These are phyloP conservation scores for Eurosta solidaginis DNA, from an alignment of 1,140 invertebrate species.

Conservation along the genomic window DNA sequence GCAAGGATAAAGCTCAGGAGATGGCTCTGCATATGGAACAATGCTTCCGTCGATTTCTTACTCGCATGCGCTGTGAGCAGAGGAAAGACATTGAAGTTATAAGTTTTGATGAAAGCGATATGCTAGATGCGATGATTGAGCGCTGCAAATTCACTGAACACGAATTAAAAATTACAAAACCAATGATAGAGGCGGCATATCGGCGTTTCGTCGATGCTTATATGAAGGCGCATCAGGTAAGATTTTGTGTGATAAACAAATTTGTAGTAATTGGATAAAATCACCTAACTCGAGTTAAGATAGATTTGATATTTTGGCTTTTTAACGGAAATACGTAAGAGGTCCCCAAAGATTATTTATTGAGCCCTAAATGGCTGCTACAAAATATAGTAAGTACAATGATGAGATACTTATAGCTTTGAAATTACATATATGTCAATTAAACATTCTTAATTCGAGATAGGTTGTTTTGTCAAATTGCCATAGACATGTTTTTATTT, in stretches of 20 bases:
- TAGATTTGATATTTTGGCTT: background rate
- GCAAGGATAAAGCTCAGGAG: conserved; percentile 46
- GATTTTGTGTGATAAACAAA: background rate
- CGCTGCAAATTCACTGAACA: conserved; percentile 47
- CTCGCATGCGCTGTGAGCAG: conserved; percentile 50
- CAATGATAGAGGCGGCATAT: conserved; percentile 53
- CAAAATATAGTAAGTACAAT: too few species aligned
- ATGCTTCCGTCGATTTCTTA: conserved; percentile 52
- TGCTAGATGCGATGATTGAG: conserved; percentile 47
- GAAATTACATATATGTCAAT: too few species aligned
- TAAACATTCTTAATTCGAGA: too few species aligned
- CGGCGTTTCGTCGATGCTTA: conserved; percentile 54
- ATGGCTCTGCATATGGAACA: conserved; percentile 50
- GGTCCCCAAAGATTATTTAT: too few species aligned
- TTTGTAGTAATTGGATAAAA: too few species aligned
- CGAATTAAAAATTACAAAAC: conserved; percentile 44
- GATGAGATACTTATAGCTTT: too few species aligned
- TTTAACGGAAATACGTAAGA: too few species aligned
- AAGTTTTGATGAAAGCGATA: conserved; percentile 47
- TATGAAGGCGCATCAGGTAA: conserved; percentile 44
- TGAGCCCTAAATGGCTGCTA: too few species aligned
- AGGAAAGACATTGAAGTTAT: conserved; percentile 45
- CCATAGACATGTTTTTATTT: background rate
- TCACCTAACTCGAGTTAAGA: background rate
- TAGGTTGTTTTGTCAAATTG: too few species aligned